These are phyloP conservation scores for Synergus laeviventris DNA, from an alignment of 2,888 invertebrate genomes.

Conservation along the genomic window DNA sequence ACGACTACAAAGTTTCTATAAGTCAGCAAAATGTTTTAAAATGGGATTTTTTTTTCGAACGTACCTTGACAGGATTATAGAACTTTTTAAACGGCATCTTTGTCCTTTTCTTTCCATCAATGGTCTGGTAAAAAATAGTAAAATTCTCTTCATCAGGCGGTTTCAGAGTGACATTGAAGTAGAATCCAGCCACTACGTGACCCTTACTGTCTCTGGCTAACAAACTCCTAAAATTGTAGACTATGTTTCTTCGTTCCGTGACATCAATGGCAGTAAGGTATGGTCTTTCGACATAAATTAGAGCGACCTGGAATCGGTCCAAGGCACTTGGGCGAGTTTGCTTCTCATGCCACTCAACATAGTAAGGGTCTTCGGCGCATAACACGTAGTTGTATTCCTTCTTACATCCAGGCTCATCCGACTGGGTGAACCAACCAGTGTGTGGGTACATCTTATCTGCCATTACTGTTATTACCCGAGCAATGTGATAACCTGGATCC, in stretches of 20 bases:
- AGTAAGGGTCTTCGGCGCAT: constrained; percentile 83
- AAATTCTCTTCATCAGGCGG: constrained; percentile 76
- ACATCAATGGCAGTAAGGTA: constrained; percentile 90
- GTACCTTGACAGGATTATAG: constrained; percentile 79
- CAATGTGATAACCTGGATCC: constrained; percentile 95
- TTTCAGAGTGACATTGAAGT: constrained; percentile 85
- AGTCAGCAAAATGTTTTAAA: no score
- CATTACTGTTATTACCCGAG: constrained; percentile 91
- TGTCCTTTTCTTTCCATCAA: constrained; percentile 81
- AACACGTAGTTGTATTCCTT: constrained; percentile 91
- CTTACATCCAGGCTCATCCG: constrained; percentile 84
- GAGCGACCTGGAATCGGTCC: constrained; percentile 81
- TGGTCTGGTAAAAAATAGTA: constrained; percentile 88
- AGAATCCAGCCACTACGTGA: constrained; percentile 88
- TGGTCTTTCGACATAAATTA: constrained; percentile 88
- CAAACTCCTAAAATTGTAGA: constrained; percentile 89
- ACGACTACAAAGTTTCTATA: no score
- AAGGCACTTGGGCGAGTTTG: constrained; percentile 82
- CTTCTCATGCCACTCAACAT: constrained; percentile 91
- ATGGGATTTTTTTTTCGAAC: no score
- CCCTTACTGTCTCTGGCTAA: constrained; percentile 90
- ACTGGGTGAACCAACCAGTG: constrained; percentile 92
- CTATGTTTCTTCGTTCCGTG: constrained; percentile 92
- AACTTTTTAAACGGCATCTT: constrained; percentile 87
- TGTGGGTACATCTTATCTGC: constrained; percentile 90